Evolutionary conservation across 2,888 invertebrate genomes (phyloP).

Genomic region (Nemotelus nigrinus): DNA sequence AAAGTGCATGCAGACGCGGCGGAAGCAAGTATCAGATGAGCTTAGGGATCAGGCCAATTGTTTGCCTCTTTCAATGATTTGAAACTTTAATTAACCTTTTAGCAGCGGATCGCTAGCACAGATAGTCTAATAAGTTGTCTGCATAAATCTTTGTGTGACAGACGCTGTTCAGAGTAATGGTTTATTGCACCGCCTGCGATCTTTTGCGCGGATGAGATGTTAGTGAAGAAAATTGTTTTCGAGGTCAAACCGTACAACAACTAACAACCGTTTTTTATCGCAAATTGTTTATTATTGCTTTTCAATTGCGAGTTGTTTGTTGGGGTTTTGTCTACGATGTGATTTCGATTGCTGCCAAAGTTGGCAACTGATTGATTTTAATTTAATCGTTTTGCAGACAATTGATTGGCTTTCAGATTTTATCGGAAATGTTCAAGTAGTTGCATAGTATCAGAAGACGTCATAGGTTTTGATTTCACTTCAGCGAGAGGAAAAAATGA

Average conservation of each 20-base stretch:
- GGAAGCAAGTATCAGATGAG: slow-evolving; percentile 23
- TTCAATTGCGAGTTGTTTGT: background rate
- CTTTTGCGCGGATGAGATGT: slow-evolving; percentile 2
- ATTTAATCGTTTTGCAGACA: background rate
- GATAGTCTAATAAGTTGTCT: slow-evolving; percentile 5
- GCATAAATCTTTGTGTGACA: slow-evolving; percentile 18
- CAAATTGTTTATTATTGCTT: slow-evolving; percentile 17
- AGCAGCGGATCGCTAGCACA: slow-evolving; percentile 30
- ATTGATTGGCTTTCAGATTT: background rate
- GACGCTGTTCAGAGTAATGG: slow-evolving; percentile 5
- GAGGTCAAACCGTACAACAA: slow-evolving; percentile 42
- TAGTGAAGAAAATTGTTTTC: slow-evolving; percentile 44
- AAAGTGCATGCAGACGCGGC: background rate
- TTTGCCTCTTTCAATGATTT: slow-evolving; percentile 44
- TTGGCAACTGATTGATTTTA: slow-evolving; percentile 3
- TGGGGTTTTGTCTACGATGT: background rate
- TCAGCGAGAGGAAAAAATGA: too few species aligned
- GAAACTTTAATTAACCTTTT: slow-evolving; percentile 50
- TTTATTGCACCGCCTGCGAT: background rate
- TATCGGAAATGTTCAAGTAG: too few species aligned
- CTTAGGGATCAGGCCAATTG: slow-evolving; percentile 37
- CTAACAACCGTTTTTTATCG: slow-evolving; percentile 6
- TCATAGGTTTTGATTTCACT: too few species aligned
- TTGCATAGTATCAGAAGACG: too few species aligned
- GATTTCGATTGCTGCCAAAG: background rate